These are phyloP conservation scores for Microcebus jonahi DNA, from an alignment of 2,113 vertebrate species.

Conservation along the genomic window DNA sequence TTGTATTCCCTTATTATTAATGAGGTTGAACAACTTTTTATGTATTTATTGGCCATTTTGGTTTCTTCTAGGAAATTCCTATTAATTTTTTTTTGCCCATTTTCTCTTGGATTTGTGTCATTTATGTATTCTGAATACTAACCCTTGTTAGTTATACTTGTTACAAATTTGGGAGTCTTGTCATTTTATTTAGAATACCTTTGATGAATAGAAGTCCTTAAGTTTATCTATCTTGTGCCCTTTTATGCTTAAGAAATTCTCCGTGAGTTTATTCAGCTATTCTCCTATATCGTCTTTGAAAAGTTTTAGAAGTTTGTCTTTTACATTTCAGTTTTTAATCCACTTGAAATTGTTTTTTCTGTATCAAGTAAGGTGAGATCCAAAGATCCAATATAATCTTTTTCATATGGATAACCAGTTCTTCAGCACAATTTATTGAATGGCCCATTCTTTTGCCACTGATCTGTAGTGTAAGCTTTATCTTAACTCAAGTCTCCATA, in stretches of 20 bases:
- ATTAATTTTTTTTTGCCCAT: background rate
- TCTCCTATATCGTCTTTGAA: background rate
- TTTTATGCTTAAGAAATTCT: background rate
- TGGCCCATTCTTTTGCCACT: background rate
- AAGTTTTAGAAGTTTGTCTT: conserved; percentile 13
- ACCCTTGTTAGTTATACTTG: background rate
- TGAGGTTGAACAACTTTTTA: background rate
- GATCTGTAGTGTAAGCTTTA: background rate
- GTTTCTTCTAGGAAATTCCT: background rate
- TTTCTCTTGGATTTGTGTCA: background rate
- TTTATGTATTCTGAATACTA: background rate
- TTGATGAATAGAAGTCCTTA: background rate
- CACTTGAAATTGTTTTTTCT: background rate
- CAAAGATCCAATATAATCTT: background rate
- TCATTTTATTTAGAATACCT: background rate
- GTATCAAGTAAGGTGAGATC: background rate
- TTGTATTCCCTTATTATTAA: background rate
- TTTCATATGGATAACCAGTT: background rate
- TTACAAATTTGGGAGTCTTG: background rate
- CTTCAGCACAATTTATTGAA: background rate
- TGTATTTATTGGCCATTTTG: background rate
- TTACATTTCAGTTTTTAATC: background rate
- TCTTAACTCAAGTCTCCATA: background rate
- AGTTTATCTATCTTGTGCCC: background rate
- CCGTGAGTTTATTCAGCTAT: background rate